Evolutionary conservation across 35 echinoderm and acorn worm genomes (phyloP).

Genomic region (Hemicentrotus pulcherrimus): DNA sequence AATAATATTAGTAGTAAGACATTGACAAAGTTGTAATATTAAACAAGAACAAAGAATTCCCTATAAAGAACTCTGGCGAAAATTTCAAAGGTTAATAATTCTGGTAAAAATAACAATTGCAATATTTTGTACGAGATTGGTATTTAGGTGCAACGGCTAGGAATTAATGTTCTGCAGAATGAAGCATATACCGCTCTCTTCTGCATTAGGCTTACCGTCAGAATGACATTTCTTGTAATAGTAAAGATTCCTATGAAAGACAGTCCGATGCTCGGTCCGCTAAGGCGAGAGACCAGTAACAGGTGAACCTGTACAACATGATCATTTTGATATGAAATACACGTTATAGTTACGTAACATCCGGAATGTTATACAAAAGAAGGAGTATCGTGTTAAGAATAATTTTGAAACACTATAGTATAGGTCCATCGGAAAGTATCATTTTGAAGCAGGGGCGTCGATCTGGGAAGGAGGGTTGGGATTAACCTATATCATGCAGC

Average conservation of each 20-base stretch:
- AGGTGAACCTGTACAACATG: conserved; percentile 13
- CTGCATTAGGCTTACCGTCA: not conserved
- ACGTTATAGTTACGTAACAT: not conserved
- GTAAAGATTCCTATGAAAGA: not conserved
- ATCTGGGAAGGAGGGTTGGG: too few relatives aligned
- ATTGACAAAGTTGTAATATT: too few relatives aligned
- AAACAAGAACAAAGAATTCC: too few relatives aligned
- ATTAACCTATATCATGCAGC: too few relatives aligned
- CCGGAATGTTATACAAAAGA: not conserved
- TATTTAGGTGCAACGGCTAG: not conserved
- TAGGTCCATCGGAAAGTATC: not conserved
- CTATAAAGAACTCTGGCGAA: too few relatives aligned
- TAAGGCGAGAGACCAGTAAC: conserved; percentile 10
- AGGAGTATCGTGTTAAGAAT: not conserved
- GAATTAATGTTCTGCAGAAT: not conserved
- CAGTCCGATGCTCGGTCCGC: not conserved
- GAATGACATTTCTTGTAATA: not conserved
- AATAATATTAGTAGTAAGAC: too few relatives aligned
- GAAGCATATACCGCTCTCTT: not conserved
- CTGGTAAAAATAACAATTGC: too few relatives aligned
- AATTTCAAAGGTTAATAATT: too few relatives aligned
- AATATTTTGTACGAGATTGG: too few relatives aligned
- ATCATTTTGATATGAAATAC: not conserved
- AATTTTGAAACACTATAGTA: not conserved
- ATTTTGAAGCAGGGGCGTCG: not conserved